phyloP scores from a whole-genome alignment of 2,113 vertebrate species.

The Serinus canaria region DNA sequence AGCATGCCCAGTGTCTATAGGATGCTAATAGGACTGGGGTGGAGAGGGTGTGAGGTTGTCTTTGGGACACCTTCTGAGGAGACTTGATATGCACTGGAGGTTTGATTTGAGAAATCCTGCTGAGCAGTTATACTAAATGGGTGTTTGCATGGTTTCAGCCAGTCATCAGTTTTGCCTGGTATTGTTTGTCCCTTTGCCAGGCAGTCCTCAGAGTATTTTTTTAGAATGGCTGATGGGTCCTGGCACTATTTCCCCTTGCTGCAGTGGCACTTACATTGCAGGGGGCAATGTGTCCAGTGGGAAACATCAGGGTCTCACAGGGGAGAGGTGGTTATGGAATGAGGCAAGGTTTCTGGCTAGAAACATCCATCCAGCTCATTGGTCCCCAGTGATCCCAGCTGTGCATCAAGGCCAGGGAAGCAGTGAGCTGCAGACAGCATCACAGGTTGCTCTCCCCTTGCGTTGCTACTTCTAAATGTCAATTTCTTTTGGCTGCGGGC shows the following conservation, averaged over 20 bases:
- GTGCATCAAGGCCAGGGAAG: background rate
- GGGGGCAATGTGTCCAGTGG: background rate
- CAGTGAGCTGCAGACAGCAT: background rate
- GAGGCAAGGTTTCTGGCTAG: background rate
- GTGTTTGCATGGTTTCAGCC: background rate
- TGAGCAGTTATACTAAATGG: background rate
- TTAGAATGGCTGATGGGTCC: background rate
- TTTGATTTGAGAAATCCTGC: background rate
- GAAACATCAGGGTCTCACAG: background rate
- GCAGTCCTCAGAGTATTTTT: background rate
- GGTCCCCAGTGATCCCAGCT: background rate
- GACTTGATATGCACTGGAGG: background rate
- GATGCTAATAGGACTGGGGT: background rate
- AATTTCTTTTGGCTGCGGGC: background rate
- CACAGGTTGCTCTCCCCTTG: background rate
- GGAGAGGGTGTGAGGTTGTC: background rate
- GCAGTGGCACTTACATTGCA: fast-evolving
- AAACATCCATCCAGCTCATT: fast-evolving
- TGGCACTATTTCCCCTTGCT: background rate
- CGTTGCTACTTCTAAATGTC: background rate
- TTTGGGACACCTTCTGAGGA: background rate
- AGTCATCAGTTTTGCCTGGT: background rate
- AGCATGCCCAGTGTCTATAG: background rate
- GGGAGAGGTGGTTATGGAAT: background rate
- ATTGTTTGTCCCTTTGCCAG: background rate